Evolutionary conservation across 2,113 vertebrate species (phyloP).

Genomic region (Phalacrocorax aristotelis): DNA sequence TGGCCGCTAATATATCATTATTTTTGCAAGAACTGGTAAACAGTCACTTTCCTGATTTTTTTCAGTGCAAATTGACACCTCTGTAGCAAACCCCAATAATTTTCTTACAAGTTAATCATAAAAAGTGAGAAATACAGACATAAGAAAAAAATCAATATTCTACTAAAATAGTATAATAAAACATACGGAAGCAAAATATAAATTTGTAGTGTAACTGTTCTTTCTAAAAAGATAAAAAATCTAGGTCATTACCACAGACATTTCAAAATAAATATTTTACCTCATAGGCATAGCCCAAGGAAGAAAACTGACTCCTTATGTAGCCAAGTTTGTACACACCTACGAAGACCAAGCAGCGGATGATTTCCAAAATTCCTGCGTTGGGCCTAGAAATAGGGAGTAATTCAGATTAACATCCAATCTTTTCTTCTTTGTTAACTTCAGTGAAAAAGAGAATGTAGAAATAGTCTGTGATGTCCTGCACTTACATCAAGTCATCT

Average conservation of each 20-base stretch:
- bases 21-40: not conserved
- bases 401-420: not conserved
- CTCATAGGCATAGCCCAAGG: constrained; percentile 69
- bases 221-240: not conserved
- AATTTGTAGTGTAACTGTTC: not conserved
- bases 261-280: constrained; percentile 73
- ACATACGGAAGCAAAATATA: not conserved
- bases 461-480: not conserved
- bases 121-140: not conserved
- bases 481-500: not conserved
- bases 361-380: constrained; percentile 76
- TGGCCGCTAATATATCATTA: not conserved
- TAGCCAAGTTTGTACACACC: constrained; percentile 57
- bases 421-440: not conserved
- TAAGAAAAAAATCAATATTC: not conserved
- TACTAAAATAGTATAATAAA: not conserved
- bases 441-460: not conserved
- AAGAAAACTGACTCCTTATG: constrained; percentile 63
- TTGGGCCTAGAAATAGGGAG: constrained; percentile 68
- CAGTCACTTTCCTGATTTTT: not conserved
- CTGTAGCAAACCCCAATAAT: not conserved
- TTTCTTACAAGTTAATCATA: not conserved
- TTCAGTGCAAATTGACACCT: not conserved
- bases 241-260: not conserved
- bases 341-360: constrained; percentile 79